Base-by-base conservation (phyloP, 2,113 vertebrate genomes). In the Plectropomus leopardus region DNA sequence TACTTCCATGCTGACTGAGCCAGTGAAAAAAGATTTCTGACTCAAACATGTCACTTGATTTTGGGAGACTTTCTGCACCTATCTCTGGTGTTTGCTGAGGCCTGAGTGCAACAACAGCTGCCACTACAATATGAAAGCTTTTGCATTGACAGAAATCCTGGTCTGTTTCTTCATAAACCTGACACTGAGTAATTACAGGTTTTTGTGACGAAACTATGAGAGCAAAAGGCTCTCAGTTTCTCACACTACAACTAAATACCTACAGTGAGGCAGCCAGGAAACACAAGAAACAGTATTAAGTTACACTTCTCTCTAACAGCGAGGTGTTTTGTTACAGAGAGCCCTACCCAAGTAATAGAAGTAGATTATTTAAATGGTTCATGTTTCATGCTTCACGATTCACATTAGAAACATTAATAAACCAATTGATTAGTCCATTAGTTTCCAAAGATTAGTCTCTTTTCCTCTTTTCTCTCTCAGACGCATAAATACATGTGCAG, bases 281-380 rank as follows among this genome's bases (percentile, higher is more conserved):
- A 88, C 81, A 80, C 42, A 83, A 81, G 6, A 23, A 21, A 36
- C 7, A 16, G 34, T 60, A 60, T 92, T 72, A 57, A n/a, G 26
- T 91, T 86, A 71, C 79, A 85, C 42, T 47, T 78, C 14, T 58
- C 45, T 78, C 36, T 48, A 60, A 76, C 48, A 11, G 1, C 45
- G 79, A 67, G 50, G 55, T 79, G 30, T 83, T 65, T 7, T 13
- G 16, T 85, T 71, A 83, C 55, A 72, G 15, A 45, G 32, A 60
- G 50, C 19, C 53, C 16, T 77, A 40, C 7, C 69, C 32, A 61
- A 8, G 42, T 24, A 23, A 70, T 74, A 42, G 4, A 70, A 21
- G 23, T 10, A 65, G 21, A 69, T 74, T 45, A 73, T 65, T 82
- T 76, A 53, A 47, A 73, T 16, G 53, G 51, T 63, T 80, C 45